These are phyloP conservation scores for Ophion obscuratus DNA, from an alignment of 2,888 invertebrate genomes.

Conservation along the genomic window DNA sequence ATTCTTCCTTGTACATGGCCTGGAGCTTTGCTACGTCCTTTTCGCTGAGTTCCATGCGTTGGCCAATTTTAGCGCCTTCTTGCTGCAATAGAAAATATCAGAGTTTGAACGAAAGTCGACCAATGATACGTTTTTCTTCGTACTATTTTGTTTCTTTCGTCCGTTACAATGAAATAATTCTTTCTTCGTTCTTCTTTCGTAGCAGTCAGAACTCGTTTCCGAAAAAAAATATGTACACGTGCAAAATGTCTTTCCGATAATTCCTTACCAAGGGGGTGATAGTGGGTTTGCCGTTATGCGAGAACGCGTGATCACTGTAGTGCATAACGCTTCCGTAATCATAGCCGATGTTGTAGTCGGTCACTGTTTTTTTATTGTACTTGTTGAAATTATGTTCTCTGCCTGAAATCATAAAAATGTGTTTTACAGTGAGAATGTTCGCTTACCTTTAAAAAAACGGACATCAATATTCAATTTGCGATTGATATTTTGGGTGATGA, in stretches of 20 bases:
- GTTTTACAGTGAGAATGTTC: neutral
- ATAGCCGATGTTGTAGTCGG: constrained; percentile 84
- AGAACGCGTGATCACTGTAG: constrained; percentile 88
- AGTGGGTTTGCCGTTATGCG: constrained; percentile 88
- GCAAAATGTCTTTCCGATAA: neutral
- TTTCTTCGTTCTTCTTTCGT: too few species aligned
- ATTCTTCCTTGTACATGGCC: constrained; percentile 85
- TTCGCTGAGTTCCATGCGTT: constrained; percentile 86
- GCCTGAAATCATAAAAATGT: constrained; percentile 80
- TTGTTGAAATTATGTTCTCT: constrained; percentile 88
- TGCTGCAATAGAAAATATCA: constrained; percentile 78
- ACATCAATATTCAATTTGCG: neutral
- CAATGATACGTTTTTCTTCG: neutral
- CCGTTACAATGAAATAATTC: too few species aligned
- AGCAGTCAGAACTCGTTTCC: neutral
- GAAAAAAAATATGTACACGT: neutral
- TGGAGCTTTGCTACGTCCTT: constrained; percentile 86
- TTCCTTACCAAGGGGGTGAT: constrained; percentile 86
- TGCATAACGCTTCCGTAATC: constrained; percentile 89
- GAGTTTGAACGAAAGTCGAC: neutral
- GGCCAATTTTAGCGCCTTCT: constrained; percentile 85
- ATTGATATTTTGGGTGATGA: too few species aligned
- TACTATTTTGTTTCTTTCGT: too few species aligned
- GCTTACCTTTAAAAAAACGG: neutral
- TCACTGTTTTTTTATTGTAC: constrained; percentile 87